Evolutionary conservation across 92 coral and sea anemone genomes (phyloP).

Genomic region (Ricordea florida): DNA sequence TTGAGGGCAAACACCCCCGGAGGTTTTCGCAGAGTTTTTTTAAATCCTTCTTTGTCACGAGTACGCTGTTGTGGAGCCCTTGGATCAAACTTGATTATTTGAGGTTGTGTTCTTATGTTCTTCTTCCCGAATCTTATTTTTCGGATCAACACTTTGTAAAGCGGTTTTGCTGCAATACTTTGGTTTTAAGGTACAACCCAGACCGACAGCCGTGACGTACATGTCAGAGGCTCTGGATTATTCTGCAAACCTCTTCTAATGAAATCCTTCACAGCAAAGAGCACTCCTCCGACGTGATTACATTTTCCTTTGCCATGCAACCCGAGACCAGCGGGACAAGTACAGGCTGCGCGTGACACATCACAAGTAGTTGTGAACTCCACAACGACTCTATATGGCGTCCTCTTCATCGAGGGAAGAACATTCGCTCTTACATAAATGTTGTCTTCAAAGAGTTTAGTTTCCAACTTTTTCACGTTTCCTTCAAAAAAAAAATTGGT

Average conservation of each 20-base stretch:
- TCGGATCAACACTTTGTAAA: slow-evolving; percentile 17
- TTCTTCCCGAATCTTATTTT: slow-evolving; percentile 42
- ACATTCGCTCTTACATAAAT: slow-evolving; percentile 42
- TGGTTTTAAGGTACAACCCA: slow-evolving; percentile 53
- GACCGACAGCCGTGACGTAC: slow-evolving; percentile 28
- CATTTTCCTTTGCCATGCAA: slow-evolving; percentile 28
- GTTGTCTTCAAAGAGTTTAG: slow-evolving; percentile 27
- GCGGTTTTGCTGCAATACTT: slow-evolving; percentile 32
- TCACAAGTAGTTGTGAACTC: slow-evolving; percentile 25
- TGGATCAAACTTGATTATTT: slow-evolving; percentile 45
- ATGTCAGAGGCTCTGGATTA: slow-evolving; percentile 27
- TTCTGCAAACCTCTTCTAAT: slow-evolving; percentile 7
- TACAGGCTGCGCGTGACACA: slow-evolving; percentile 38
- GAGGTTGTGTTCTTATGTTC: slow-evolving; percentile 34
- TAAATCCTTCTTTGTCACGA: background rate
- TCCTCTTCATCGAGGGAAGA: slow-evolving; percentile 55
- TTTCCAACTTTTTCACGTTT: slow-evolving; percentile 33
- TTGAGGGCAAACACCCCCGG: background rate
- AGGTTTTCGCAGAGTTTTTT: background rate
- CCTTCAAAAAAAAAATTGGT: slow-evolving; percentile 50
- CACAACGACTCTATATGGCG: slow-evolving; percentile 29
- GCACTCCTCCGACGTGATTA: slow-evolving; percentile 30
- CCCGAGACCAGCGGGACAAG: slow-evolving; percentile 50
- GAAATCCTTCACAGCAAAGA: slow-evolving; percentile 27
- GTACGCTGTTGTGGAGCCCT: slow-evolving; percentile 15